A percentile compares a stretch with the other conserved stretches of the same genome.
Evolutionary conservation across 2,797 vertebrate genomes (phyloP).

Genomic region (Xerus rutilus): DNA sequence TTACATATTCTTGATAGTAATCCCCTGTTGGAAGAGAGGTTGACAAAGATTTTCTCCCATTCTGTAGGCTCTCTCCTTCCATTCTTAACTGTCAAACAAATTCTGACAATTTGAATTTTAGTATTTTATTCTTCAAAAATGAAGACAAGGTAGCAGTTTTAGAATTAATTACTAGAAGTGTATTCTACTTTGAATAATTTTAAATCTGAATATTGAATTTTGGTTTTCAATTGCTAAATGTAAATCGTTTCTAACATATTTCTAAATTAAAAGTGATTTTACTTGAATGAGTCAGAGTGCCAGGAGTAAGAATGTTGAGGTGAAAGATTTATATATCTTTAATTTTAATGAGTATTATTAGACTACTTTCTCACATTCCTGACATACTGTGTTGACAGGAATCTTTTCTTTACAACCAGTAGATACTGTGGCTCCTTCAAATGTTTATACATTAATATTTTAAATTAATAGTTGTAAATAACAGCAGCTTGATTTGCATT

Average conservation of each 20-base stretch:
- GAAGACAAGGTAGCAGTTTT: not conserved
- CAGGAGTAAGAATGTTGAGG: not conserved
- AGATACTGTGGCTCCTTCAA: not conserved
- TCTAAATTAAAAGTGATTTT: conserved; percentile 43
- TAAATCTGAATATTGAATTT: conserved; percentile 25
- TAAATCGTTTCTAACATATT: not conserved
- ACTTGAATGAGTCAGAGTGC: not conserved
- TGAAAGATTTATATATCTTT: conserved; percentile 20
- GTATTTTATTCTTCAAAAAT: conserved; percentile 12
- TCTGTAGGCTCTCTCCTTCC: no score
- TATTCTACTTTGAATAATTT: not conserved
- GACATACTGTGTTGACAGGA: not conserved
- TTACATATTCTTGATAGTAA: no score
- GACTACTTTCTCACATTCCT: not conserved
- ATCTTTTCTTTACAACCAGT: not conserved
- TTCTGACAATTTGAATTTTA: not conserved
- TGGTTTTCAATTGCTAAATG: not conserved
- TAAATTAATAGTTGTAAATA: conserved; percentile 46
- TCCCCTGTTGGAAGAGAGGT: no score
- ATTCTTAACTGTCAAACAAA: not conserved
- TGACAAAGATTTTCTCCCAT: no score
- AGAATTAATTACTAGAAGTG: conserved; percentile 8
- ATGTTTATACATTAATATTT: conserved; percentile 33
- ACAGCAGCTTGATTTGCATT: not conserved
- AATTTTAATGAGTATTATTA: not conserved